These are phyloP conservation scores for Montipora capitata DNA, from an alignment of 92 coral and sea anemone genomes.

Conservation along the genomic window DNA sequence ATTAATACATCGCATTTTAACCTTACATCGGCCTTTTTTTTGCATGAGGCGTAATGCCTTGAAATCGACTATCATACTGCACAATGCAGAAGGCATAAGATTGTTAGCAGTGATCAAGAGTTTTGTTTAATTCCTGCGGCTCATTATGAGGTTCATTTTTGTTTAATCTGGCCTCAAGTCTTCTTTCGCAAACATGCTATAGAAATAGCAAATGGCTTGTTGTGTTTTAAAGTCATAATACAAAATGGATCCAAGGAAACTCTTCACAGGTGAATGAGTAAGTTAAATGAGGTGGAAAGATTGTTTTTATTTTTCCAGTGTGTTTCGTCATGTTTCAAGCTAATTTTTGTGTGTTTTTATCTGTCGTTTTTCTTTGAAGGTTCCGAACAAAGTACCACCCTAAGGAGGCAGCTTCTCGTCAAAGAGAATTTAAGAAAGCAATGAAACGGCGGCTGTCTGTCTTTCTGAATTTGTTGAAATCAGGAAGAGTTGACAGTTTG, in stretches of 20 bases:
- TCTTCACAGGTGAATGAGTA: constrained; percentile 36
- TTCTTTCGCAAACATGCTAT: constrained; percentile 36
- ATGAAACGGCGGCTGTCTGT: constrained; percentile 84
- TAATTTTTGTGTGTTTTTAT: background rate
- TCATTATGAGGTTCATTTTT: constrained; percentile 24
- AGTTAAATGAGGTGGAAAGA: constrained; percentile 27
- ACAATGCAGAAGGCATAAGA: constrained; percentile 82
- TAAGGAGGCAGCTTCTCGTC: constrained; percentile 79
- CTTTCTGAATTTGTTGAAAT: constrained; percentile 85
- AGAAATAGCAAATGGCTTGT: constrained; percentile 49
- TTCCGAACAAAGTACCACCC: constrained; percentile 94
- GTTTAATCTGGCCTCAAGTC: constrained; percentile 43
- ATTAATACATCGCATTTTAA: constrained; percentile 19
- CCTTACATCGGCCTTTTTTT: constrained; percentile 33
- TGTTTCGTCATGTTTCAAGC: background rate
- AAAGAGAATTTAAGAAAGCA: constrained; percentile 90
- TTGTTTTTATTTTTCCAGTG: constrained; percentile 32
- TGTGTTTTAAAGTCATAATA: constrained; percentile 27
- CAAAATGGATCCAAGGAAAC: constrained; percentile 48
- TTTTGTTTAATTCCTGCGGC: constrained; percentile 26
- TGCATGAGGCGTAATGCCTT: constrained; percentile 64
- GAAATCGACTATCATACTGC: constrained; percentile 37
- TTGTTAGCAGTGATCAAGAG: constrained; percentile 38
- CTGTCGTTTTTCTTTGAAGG: constrained; percentile 60
- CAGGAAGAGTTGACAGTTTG: constrained; percentile 84